Evolutionary conservation across 2,113 vertebrate species (phyloP).

Genomic region (Tapirus terrestris): DNA sequence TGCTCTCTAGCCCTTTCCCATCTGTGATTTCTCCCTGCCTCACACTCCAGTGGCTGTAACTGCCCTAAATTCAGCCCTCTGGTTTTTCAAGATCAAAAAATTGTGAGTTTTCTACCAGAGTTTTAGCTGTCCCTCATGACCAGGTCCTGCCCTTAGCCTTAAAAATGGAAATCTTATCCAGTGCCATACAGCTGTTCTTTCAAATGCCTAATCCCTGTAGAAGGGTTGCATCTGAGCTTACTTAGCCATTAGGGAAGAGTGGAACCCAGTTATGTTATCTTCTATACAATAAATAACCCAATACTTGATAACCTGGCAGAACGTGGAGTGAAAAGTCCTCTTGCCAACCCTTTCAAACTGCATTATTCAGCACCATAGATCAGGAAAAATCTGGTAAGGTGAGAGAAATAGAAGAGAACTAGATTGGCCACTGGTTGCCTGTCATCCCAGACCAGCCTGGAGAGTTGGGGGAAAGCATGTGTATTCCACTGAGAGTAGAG

Average conservation of each 20-base stretch:
- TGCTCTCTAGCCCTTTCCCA: not conserved
- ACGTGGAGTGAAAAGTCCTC: not conserved
- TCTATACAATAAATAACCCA: not conserved
- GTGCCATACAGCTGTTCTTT: not conserved
- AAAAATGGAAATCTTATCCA: not conserved
- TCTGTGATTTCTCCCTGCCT: too few species aligned
- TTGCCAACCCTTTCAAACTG: not conserved
- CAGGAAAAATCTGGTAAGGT: not conserved
- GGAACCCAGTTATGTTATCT: not conserved
- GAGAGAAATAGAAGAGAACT: not conserved
- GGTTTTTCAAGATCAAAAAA: not conserved
- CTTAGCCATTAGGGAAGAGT: too few species aligned
- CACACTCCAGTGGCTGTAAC: not conserved
- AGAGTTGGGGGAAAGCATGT: not conserved
- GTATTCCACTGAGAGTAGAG: not conserved
- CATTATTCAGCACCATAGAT: not conserved
- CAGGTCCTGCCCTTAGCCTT: not conserved
- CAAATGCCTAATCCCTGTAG: not conserved
- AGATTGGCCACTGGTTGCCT: not conserved
- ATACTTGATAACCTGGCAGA: not conserved
- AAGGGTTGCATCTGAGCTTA: not conserved
- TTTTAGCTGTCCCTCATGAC: not conserved
- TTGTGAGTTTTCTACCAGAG: not conserved
- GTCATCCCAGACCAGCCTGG: not conserved
- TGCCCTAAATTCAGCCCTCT: not conserved